Base-by-base conservation (phyloP, 2,113 vertebrate genomes). In the Heterocephalus glaber region DNA sequence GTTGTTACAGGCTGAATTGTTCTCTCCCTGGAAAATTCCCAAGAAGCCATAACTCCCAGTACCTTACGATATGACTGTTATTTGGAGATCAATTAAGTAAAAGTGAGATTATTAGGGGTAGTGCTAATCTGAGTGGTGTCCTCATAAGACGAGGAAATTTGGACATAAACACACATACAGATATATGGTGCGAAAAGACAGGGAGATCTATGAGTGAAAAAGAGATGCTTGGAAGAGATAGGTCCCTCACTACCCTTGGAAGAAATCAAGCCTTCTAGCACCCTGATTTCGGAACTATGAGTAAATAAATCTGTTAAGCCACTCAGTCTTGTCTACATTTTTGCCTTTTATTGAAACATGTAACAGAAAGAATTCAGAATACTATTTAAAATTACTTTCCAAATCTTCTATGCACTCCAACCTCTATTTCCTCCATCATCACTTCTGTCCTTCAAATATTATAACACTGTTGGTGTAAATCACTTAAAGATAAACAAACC, bases 401-500 rank as follows among this genome's bases (percentile, higher is more conserved):
- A 60, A 60, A 74, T 90, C 24, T 65, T 83, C 93, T 89, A 87
- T 66, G 20, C n/a, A 90, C 52, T 2, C 12, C 60, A 90, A 91
- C 26, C 88, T 91, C 68, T 4, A 63, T 2, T 88, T 52, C 22
- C 68, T 47, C n/a, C 33, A 90, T 8, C 17, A 52, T 60, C 49
- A 72, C n/a, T 74, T 93, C 11, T 74, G n/a, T 80, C 38, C 52
- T 66, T 91, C n/a, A 66, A 74, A 91, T 65, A 30, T 12, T 90
- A 26, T 38, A 84, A 82, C 47, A 80, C 61, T 82, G 61, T 22
- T 93, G 35, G 28, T 7, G 1, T 41, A 26, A 24, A 52, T 49
- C 47, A 94, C 49, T 92, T 70, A 85, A 94, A 92, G 84, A 76
- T 56, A 83, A 86, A 86, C 19, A 72, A 94, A 82, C 74, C 66